Percentiles rank a stretch among this genome's conserved stretches.
These are phyloP conservation scores for Drosophila mettleri DNA, from an alignment of 2,888 invertebrate genomes.

Conservation along the genomic window DNA sequence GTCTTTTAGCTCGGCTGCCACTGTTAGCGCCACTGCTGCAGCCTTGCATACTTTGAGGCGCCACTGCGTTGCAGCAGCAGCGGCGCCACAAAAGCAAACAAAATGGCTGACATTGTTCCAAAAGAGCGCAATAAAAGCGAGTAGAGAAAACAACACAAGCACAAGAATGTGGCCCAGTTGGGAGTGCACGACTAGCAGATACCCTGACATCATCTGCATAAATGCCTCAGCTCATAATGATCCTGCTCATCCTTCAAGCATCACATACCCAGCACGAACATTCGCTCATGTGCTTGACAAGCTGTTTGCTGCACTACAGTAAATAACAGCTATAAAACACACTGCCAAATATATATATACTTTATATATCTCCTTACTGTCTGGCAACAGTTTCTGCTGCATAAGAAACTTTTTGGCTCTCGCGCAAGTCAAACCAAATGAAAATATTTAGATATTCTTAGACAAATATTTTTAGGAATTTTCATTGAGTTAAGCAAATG, in stretches of 20 bases:
- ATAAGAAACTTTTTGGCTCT: too few species aligned
- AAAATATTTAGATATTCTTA: neutral
- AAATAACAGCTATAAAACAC: constrained; percentile 4
- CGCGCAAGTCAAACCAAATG: neutral
- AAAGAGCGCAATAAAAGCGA: constrained; percentile 51
- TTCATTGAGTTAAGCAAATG: neutral
- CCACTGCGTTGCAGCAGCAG: constrained; percentile 24
- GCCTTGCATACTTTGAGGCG: constrained; percentile 40
- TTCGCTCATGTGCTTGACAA: constrained; percentile 47
- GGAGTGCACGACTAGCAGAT: neutral
- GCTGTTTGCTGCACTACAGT: constrained; percentile 24
- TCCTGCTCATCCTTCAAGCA: neutral
- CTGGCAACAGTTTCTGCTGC: too few species aligned
- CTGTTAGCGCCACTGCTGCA: neutral
- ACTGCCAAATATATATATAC: neutral
- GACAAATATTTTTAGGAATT: neutral
- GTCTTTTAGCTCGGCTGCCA: constrained; percentile 5
- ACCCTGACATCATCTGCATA: neutral
- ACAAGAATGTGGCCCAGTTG: neutral
- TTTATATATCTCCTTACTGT: too few species aligned
- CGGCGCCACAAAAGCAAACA: constrained; percentile 50
- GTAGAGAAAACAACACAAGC: neutral
- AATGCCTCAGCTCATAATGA: neutral
- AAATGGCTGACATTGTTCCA: constrained; percentile 78
- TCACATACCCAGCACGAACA: neutral